Conservation (phyloP, 2,113 vertebrate genomes). For the Petroica traversi region DNA sequence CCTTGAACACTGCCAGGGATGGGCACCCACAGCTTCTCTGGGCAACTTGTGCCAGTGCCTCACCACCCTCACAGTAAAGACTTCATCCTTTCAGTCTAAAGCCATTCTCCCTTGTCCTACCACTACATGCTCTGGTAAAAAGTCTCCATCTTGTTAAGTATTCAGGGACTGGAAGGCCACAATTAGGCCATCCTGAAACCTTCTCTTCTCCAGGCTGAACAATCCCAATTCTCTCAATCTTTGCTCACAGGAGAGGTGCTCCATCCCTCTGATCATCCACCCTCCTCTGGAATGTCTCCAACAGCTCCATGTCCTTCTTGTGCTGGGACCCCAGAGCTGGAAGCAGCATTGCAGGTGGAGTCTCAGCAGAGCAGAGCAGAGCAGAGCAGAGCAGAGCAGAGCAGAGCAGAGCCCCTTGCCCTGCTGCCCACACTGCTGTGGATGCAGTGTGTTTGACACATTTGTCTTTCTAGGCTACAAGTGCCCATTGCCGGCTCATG, state of each 20-base stretch:
- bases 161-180: background rate
- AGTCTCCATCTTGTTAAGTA: background rate
- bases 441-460: fast-evolving
- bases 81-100: background rate
- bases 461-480: fast-evolving
- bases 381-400: background rate
- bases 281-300: background rate
- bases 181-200: background rate
- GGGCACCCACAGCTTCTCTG: background rate
- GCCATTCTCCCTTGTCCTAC: background rate
- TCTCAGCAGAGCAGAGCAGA: background rate
- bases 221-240: background rate
- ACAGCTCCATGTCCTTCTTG: fast-evolving
- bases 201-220: background rate
- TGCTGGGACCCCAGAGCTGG: background rate
- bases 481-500: fast-evolving
- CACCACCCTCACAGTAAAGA: background rate
- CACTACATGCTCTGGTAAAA: background rate
- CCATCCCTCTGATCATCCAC: background rate
- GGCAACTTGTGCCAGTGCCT: background rate
- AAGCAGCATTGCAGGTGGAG: fast-evolving
- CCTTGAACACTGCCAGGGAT: background rate
- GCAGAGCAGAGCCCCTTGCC: background rate
- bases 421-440: background rate
- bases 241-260: background rate